phyloP scores from a whole-genome alignment of 2,113 vertebrate species.

The Acinonyx jubatus region DNA sequence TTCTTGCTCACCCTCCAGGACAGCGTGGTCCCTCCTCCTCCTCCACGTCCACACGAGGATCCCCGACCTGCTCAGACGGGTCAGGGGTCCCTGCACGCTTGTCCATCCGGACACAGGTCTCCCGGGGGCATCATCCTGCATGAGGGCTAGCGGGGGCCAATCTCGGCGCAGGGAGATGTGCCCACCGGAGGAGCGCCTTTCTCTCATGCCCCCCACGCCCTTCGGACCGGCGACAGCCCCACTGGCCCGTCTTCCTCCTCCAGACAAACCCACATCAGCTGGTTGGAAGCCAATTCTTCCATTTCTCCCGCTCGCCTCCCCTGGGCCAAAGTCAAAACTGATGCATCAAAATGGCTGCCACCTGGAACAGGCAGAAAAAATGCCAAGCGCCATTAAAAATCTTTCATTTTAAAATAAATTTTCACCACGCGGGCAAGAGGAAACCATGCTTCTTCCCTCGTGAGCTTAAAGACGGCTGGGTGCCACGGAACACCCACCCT shows the following conservation, averaged over 20 bases:
- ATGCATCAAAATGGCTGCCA: constrained; percentile 61
- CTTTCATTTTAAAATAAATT: constrained; percentile 70
- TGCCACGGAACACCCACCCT: constrained; percentile 32
- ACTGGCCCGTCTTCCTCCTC: neutral
- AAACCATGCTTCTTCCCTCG: constrained; percentile 43
- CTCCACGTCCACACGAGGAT: rapidly evolving
- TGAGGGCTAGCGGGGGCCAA: rapidly evolving
- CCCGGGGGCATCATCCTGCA: too few relatives aligned
- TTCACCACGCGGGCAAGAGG: constrained; percentile 24
- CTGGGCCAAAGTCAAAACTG: neutral
- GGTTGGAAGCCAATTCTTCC: neutral
- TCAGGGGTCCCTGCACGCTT: neutral
- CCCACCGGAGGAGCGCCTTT: neutral
- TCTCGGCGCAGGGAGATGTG: rapidly evolving
- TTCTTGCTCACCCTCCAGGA: rapidly evolving
- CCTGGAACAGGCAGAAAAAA: constrained; percentile 30
- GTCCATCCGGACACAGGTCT: too few relatives aligned
- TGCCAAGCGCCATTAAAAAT: constrained; percentile 64
- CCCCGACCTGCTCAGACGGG: neutral
- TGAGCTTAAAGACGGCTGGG: constrained; percentile 36
- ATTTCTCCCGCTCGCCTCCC: neutral
- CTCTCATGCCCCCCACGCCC: neutral
- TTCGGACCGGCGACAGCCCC: rapidly evolving
- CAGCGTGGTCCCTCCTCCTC: rapidly evolving
- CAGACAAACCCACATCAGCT: rapidly evolving